A percentile compares a stretch with the other conserved stretches of the same genome.
These are phyloP conservation scores for Drosophila histrio DNA, from an alignment of 2,888 invertebrate species.

Conservation along the genomic window DNA sequence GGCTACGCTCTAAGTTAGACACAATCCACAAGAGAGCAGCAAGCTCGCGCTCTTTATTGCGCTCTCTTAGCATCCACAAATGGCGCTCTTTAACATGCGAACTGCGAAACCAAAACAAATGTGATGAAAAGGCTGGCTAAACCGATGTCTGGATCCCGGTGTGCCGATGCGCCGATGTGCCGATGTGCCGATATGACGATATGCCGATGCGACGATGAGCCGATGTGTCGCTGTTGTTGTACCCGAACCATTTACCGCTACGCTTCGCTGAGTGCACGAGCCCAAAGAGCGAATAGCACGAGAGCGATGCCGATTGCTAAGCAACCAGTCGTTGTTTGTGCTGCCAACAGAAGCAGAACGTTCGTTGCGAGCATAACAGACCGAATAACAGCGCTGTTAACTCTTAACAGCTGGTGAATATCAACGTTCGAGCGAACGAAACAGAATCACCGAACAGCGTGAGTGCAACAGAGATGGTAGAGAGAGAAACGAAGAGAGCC, in stretches of 20 bases:
- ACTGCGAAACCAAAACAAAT: constrained; percentile 82
- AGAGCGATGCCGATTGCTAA: constrained; percentile 34
- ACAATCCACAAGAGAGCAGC: constrained; percentile 45
- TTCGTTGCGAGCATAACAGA: constrained; percentile 34
- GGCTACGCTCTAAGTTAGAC: constrained; percentile 57
- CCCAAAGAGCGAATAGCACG: constrained; percentile 41
- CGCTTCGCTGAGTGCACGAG: constrained; percentile 51
- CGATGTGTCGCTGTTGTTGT: not conserved
- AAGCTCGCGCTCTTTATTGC: constrained; percentile 35
- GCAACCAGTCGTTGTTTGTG: constrained; percentile 63
- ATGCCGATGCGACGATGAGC: not conserved
- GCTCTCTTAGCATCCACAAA: constrained; percentile 65
- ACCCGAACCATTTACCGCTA: constrained; percentile 60
- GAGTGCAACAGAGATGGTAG: constrained; percentile 10
- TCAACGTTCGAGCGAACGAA: constrained; percentile 15
- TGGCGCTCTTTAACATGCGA: constrained; percentile 51
- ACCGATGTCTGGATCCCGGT: constrained; percentile 44
- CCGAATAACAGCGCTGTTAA: constrained; percentile 44
- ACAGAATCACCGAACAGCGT: constrained; percentile 5
- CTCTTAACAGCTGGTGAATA: constrained; percentile 38
- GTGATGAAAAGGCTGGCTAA: constrained; percentile 62
- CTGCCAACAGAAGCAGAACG: constrained; percentile 32
- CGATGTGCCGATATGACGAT: not conserved
- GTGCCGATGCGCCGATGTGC: constrained; percentile 17
- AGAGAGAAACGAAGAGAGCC: constrained; percentile 9